Base-by-base conservation (phyloP, 2,113 vertebrate genomes). In the Gallinago undulata region DNA sequence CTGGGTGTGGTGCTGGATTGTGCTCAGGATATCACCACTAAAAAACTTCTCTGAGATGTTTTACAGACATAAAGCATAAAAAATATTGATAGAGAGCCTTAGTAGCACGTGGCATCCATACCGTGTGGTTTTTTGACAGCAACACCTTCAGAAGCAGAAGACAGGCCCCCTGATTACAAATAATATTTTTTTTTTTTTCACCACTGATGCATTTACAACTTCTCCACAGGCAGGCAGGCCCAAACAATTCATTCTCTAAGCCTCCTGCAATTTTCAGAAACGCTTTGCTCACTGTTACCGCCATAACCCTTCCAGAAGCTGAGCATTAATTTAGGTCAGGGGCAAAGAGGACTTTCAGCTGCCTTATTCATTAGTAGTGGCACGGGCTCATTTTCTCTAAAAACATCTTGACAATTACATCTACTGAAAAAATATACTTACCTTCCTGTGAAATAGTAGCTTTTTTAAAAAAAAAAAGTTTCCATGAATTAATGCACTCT, bases 361-460 rank as follows among this genome's bases (percentile, higher is more conserved):
- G 39, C 57, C 60, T 73, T 79, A 47, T 45, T 85, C 50, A 73
- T 55, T 80, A 87, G 62, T 31, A 85, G 68, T 19, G 19, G 48
- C 35, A 64, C 35, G 31, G 28, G 10, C 22, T 91, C 53, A 37
- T 80, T 93, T 89, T 87, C 82, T 79, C 70, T 57, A 73, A 89
- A 94, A 91, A 82, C 7, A 72, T 62, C 39, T 57, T 76, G 51
- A 84, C 41, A 62, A 87, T 87, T 91, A 82, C 79, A 85, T 79
- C 59, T 76, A 64, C 67, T 69, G 63, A 47, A 56, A 87, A 90
- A 89, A 85, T 25, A 76, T 19, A 91, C 9, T 69, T 84, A 53
- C 6, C 50, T 76, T 91, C 59, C 59, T 51, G 37, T 66, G 50
- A 93, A 94, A 91, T 30, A 68, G 6, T 51, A 69, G 55, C 14